phyloP scores from a whole-genome alignment of 2,888 invertebrate genomes.

The Pseudococcus jackbeardsleyi region DNA sequence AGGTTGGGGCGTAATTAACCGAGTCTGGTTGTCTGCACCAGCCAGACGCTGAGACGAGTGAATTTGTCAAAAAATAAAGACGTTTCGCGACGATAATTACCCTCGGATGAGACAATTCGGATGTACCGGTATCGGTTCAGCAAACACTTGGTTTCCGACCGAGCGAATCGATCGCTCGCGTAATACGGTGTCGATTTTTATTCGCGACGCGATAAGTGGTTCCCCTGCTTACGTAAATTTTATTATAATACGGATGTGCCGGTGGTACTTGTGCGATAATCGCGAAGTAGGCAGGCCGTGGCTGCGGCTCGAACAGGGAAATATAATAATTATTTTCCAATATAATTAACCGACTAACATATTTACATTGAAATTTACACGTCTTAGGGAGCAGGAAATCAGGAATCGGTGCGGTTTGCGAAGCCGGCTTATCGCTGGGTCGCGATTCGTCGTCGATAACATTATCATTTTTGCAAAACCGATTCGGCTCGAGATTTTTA shows the following conservation, averaged over 20 bases:
- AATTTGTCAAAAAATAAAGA: neutral
- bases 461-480: neutral
- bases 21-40: constrained; percentile 5
- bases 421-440: neutral
- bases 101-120: neutral
- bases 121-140: neutral
- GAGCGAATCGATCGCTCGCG: constrained; percentile 5
- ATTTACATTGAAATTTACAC: neutral
- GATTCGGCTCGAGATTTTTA: neutral
- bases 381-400: neutral
- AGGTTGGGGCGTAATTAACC: neutral
- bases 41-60: neutral
- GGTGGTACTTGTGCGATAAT: neutral
- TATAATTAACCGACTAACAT: constrained; percentile 32
- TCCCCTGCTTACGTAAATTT: neutral
- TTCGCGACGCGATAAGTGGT: neutral
- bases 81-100: neutral
- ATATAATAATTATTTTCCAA: constrained; percentile 1
- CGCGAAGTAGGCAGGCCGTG: neutral
- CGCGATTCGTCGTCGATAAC: neutral
- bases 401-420: neutral
- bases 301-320: neutral
- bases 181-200: neutral
- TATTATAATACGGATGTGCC: neutral
- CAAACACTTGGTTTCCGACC: neutral